Percentiles rank a stretch among this genome's conserved stretches.
Evolutionary conservation across 2,797 vertebrate species (phyloP).

Genomic region (Acomys russatus): DNA sequence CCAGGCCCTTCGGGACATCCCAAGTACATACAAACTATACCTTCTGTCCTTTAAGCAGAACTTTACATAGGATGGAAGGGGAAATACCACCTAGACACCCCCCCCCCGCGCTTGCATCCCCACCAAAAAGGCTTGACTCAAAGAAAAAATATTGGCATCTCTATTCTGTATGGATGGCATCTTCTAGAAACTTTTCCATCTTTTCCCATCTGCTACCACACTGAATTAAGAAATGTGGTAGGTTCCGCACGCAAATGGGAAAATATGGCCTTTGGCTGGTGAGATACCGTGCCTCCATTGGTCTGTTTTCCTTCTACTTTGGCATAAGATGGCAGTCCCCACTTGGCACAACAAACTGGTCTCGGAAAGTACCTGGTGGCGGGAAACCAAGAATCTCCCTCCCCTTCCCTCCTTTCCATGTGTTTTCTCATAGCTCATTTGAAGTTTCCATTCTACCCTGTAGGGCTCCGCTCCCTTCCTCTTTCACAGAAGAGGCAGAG

Average conservation of each 20-base stretch:
- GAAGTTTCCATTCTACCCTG: conserved; percentile 66
- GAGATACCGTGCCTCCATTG: background rate
- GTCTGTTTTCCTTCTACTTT: conserved; percentile 60
- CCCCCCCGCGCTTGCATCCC: background rate
- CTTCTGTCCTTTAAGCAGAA: background rate
- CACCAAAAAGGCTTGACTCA: background rate
- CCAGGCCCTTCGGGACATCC: background rate
- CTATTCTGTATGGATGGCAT: background rate
- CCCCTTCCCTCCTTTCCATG: conserved; percentile 58
- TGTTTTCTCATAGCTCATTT: conserved; percentile 20
- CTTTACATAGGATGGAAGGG: conserved; percentile 12
- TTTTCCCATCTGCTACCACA: background rate
- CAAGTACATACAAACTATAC: background rate
- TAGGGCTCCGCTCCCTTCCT: conserved; percentile 65
- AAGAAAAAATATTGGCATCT: background rate
- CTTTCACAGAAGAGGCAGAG: conserved; percentile 70
- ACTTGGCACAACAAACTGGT: background rate
- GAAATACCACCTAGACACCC: background rate
- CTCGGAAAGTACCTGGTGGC: conserved; percentile 77
- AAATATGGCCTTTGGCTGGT: conserved; percentile 55
- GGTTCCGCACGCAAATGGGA: background rate
- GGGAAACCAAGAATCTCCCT: conserved; percentile 76
- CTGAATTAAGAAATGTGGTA: background rate
- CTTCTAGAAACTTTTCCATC: conserved; percentile 22
- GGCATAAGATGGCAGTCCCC: conserved; percentile 57